Base-by-base conservation (phyloP, 2,888 invertebrate genomes). In the Dilophus febrilis region DNA sequence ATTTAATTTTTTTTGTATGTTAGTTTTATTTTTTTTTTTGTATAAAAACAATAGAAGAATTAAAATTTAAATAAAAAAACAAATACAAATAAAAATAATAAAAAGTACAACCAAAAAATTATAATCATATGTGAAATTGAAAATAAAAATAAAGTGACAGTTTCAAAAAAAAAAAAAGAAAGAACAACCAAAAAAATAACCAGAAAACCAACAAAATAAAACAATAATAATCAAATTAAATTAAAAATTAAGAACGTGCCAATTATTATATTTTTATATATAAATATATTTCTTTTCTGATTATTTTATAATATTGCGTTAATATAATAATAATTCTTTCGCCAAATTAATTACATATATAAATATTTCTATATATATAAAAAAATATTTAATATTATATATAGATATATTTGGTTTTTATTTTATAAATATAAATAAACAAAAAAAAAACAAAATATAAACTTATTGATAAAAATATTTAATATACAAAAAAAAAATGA, bases 281-380 rank as follows among this genome's bases (percentile, higher is more conserved):
- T n/a, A n/a, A n/a, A n/a, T n/a, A n/a, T n/a, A n/a, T n/a, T n/a
- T n/a, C n/a, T n/a, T n/a, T n/a, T n/a, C n/a, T n/a, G n/a, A n/a
- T n/a, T n/a, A n/a, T n/a, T 45, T 43, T 42, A 40, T 43, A 42
- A 40, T n/a, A n/a, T 45, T 45, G 43, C 44, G 42, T 46, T 44
- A 45, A 45, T 19, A n/a, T n/a, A n/a, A n/a, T 44, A 44, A 48
- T 48, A 48, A 48, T 48, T 48, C 48, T 48, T 48, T 48, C 48
- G 48, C 48, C 48, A 48, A 48, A 44, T 43, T 34, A 39, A 44
- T 2, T 19, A 35, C 12, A 28, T 33, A 33, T 33, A 36, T 26
- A 16, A 31, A 32, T 36, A 28, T 17, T 14, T 36, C 22, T 38
- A n/a, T n/a, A n/a, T n/a, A n/a, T n/a, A n/a, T n/a, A n/a, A n/a